Evolutionary conservation across 2,797 vertebrate species (phyloP).

Genomic region (Sebastes diaconus): DNA sequence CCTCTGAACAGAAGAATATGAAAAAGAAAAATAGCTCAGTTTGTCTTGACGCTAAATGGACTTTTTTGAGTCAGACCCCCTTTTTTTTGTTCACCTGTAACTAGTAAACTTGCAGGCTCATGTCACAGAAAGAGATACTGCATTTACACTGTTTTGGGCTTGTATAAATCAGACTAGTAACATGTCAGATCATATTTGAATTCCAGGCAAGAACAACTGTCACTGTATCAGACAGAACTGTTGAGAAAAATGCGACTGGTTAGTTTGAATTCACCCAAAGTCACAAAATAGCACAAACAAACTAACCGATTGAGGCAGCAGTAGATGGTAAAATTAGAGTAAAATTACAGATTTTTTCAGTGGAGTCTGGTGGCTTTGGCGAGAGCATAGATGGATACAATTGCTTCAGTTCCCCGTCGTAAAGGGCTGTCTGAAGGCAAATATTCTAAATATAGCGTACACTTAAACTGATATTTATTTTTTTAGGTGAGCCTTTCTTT

Average conservation of each 20-base stretch:
- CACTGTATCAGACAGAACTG: not conserved
- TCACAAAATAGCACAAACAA: too few relatives aligned
- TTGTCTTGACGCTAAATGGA: not conserved
- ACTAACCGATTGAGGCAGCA: too few relatives aligned
- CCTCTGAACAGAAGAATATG: not conserved
- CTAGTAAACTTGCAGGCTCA: not conserved
- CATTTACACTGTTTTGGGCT: too few relatives aligned
- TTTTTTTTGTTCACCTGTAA: not conserved
- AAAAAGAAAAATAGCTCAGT: not conserved
- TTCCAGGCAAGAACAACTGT: not conserved
- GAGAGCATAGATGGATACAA: too few relatives aligned
- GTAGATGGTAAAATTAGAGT: too few relatives aligned
- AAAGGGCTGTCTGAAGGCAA: fast-evolving
- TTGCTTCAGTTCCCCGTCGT: fast-evolving
- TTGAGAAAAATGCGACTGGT: not conserved
- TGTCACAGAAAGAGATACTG: not conserved
- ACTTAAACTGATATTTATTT: too few relatives aligned
- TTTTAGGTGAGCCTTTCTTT: too few relatives aligned
- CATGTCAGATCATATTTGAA: not conserved
- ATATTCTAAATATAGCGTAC: too few relatives aligned
- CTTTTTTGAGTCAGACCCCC: not conserved
- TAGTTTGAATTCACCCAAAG: too few relatives aligned
- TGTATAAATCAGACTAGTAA: not conserved
- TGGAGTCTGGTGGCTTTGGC: too few relatives aligned
- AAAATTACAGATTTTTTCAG: too few relatives aligned